Evolutionary conservation across 2,888 invertebrate species (phyloP).

Genomic region (Drosophila robusta): DNA sequence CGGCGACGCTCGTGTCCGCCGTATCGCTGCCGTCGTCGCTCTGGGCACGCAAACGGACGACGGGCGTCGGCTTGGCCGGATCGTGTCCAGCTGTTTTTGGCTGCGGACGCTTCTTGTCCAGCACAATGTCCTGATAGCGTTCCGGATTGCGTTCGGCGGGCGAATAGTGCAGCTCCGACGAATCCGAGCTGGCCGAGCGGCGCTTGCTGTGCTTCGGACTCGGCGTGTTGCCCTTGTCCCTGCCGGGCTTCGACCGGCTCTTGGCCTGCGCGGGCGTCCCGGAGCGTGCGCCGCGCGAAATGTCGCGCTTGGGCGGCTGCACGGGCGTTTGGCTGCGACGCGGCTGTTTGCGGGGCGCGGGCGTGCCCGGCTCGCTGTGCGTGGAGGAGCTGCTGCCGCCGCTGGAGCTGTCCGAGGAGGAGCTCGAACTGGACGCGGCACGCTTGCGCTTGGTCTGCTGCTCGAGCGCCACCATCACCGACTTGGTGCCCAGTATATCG

Average conservation of each 20-base stretch:
- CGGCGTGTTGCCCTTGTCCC: conserved; percentile 45
- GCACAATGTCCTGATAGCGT: conserved; percentile 87
- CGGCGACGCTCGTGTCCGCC: conserved; percentile 86
- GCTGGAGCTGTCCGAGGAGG: conserved; percentile 46
- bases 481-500: conserved; percentile 68
- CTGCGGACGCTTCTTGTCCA: conserved; percentile 50
- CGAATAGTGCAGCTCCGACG: conserved; percentile 88
- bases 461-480: conserved; percentile 67
- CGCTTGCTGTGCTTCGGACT: conserved; percentile 49
- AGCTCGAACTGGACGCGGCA: conserved; percentile 52
- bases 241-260: neutral
- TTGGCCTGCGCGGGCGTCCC: conserved; percentile 58
- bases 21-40: conserved; percentile 87
- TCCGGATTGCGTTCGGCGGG: conserved; percentile 89
- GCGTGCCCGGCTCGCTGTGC: conserved; percentile 50
- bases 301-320: conserved; percentile 35
- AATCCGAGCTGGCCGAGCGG: conserved; percentile 57
- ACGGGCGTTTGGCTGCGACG: conserved; percentile 54
- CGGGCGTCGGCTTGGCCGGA: conserved; percentile 82
- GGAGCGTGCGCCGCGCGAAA: conserved; percentile 33
- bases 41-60: conserved; percentile 87
- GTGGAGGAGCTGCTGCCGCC: conserved; percentile 36
- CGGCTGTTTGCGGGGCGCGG: conserved; percentile 48
- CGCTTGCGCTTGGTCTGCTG: conserved; percentile 61
- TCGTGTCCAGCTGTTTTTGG: conserved; percentile 16